Evolutionary conservation across 2,888 invertebrate species (phyloP), one percentile per base, ranked within the genome.

Genomic region (Agriopis aurantiaria): DNA sequence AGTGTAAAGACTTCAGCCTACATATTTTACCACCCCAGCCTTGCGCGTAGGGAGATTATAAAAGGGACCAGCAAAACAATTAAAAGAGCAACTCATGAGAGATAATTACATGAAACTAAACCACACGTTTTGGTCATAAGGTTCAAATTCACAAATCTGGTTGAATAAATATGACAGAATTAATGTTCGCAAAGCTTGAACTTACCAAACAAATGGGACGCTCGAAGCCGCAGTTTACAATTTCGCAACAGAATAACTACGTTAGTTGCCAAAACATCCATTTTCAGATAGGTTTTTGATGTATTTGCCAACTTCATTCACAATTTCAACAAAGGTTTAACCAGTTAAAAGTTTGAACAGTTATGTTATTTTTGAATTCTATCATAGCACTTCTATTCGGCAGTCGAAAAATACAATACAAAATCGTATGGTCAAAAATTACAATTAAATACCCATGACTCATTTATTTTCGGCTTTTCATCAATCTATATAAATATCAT

Each of bases 161-260:
- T 71, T 71, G 68, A 71, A 57, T 69, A 46, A 73, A 71, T 70
- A 71, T 67, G 65, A 49, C 60, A 59, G 52, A 57, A 65, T 66
- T 56, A 33, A 68, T 67, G 71, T 76, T 74, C 65, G 60, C 68
- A 70, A 60, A 74, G 72, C 75, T 75, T 74, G 63, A 76, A 74
- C 75, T 73, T 71, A 43, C 56, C 52, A 63, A 76, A 76, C 76
- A 75, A 76, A 76, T 73, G 72, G 75, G 73, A 68, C 73, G 65
- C 62, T 56, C 41, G 55, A 64, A 72, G 74, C 68, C 73, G 43
- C 68, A 61, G 71, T 67, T 69, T 69, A 69, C 70, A 67, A 72
- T 72, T 64, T 70, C 51, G 70, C 57, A 61, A 58, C 62, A 12
- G 65, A 71, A 69, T 43, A 23, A 64, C 43, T 33, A 65, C 57